Base-by-base conservation (phyloP, 2,113 vertebrate genomes). In the Glaucomys volans region DNA sequence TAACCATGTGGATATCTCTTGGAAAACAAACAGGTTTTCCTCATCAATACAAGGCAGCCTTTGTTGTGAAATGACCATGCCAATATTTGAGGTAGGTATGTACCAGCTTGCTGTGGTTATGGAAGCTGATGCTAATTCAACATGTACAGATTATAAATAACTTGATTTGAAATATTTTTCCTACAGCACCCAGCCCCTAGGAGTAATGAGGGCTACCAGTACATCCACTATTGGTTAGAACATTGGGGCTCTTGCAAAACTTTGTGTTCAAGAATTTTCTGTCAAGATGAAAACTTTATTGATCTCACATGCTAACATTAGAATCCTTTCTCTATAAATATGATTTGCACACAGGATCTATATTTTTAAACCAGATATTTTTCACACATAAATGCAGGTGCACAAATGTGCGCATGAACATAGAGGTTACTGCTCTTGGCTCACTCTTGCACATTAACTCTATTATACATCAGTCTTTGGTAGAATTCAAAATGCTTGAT, bases 201-300 rank as follows among this genome's bases (percentile, higher is more conserved):
- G 57, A 83, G 67, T 95, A 96, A 96, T 77, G 74, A 95, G 95
- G 77, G 16, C 54, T 87, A 77, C 8, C 80, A 69, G 62, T 86
- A 84, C 72, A 83, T 94, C 82, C 9, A 97, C 35, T 32, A 40
- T 35, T 90, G n/a, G 37, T 87, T 79, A 94, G 24, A 91, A 81
- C n/a, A 37, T 6, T 77, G 32, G 80, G 50, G 59, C 89, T 94
- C 57, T 88, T 40, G 89, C 57, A 94, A 95, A 91, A 91, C 10
- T 52, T 22, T 95, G 69, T 59, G 91, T 66, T 93, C 80, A 88
- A 1, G 2, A 97, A 50, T 87, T 96, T 91, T 91, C 87, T 96
- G 87, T 92, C 90, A 92, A 52, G 92, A 97, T 47, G 44, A 85
- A 98, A 98, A 93, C 90, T 77, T 97, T 97, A 93, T 62, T 85